Conservation (phyloP, 2,113 vertebrate species). For the Scomber colias region DNA sequence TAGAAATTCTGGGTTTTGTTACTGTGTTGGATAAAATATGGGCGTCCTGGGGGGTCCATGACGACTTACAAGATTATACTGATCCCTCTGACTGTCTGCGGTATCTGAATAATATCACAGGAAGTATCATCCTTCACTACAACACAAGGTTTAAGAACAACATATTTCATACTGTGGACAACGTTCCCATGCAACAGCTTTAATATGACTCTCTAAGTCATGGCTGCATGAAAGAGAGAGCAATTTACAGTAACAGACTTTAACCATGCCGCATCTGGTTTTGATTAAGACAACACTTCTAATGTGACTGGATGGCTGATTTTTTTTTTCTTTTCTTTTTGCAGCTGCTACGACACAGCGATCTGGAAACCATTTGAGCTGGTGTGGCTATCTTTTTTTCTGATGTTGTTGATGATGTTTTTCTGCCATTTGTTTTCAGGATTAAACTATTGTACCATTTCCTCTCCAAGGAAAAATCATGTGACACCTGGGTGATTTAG, state of each 20-base stretch:
- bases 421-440: constrained; percentile 38
- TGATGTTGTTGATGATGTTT: constrained; percentile 49
- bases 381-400: constrained; percentile 16
- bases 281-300: constrained; percentile 66
- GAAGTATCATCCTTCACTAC: constrained; percentile 23
- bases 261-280: constrained; percentile 74
- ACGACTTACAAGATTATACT: not conserved
- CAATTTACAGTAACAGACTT: constrained; percentile 63
- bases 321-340: constrained; percentile 36
- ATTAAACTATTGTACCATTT: constrained; percentile 25
- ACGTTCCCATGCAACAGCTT: constrained; percentile 37
- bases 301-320: constrained; percentile 72
- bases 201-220: constrained; percentile 41
- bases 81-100: constrained; percentile 32
- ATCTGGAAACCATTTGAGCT: constrained; percentile 59
- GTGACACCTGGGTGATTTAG: constrained; percentile 42
- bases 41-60: constrained; percentile 36
- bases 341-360: constrained; percentile 62
- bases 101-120: constrained; percentile 10
- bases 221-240: constrained; percentile 29
- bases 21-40: constrained; percentile 4
- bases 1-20: not conserved
- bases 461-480: constrained; percentile 22
- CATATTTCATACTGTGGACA: constrained; percentile 38
- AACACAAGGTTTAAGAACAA: constrained; percentile 16